A percentile compares a stretch with the other conserved stretches of the same genome.
Evolutionary conservation across 2,797 vertebrate species (phyloP).

Genomic region (Betta splendens): DNA sequence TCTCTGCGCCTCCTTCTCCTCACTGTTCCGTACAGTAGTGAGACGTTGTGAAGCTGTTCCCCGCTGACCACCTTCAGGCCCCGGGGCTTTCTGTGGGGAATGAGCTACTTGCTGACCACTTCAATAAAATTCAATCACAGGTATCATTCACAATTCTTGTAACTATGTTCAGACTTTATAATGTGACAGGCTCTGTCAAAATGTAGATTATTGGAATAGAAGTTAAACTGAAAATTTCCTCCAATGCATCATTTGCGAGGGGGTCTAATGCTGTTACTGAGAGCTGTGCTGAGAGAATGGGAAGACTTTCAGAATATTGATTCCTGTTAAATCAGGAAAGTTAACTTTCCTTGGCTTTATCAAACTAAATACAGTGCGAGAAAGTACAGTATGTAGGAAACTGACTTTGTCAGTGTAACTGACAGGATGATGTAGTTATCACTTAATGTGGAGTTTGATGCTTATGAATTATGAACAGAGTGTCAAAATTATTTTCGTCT

Average conservation of each 20-base stretch:
- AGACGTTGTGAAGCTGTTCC: constrained; percentile 66
- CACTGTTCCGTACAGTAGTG: constrained; percentile 33
- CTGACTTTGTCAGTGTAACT: constrained; percentile 22
- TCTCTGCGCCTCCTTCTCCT: constrained; percentile 40
- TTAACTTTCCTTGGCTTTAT: constrained; percentile 67
- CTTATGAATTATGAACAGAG: constrained; percentile 19
- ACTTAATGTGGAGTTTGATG: constrained; percentile 33
- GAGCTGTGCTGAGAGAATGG: constrained; percentile 51
- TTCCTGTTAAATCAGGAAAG: constrained; percentile 67
- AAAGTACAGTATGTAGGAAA: constrained; percentile 24
- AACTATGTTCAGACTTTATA: constrained; percentile 78
- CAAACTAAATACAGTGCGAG: constrained; percentile 46
- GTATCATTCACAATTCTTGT: constrained; percentile 75
- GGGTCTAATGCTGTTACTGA: constrained; percentile 58
- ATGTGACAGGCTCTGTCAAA: constrained; percentile 79
- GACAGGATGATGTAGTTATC: constrained; percentile 19
- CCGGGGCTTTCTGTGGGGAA: constrained; percentile 72
- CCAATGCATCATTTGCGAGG: constrained; percentile 68
- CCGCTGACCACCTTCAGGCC: constrained; percentile 71
- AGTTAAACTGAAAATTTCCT: constrained; percentile 64
- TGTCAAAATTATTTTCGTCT: not conserved
- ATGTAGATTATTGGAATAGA: constrained; percentile 71
- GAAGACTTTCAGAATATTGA: constrained; percentile 62
- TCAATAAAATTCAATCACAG: constrained; percentile 77
- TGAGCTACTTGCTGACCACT: constrained; percentile 78